Evolutionary conservation across 2,888 invertebrate species (phyloP), one percentile per base, ranked within the genome.

Genomic region (Leucophenga montana): DNA sequence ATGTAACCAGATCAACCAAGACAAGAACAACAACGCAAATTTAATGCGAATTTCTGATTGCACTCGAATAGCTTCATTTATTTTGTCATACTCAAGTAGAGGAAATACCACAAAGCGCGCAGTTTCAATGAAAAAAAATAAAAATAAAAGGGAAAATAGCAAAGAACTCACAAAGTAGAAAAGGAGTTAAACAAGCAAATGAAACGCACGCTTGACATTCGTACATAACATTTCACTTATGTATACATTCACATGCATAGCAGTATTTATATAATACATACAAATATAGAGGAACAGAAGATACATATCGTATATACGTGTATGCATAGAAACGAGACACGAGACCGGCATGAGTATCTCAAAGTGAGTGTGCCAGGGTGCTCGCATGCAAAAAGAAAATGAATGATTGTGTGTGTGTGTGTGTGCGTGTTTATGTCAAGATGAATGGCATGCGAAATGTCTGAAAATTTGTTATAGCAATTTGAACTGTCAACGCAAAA

Each of bases 141-240:
- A 65, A 53, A 5, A 16, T 13, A 66, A 70, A 48, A n/a, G n/a
- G n/a, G n/a, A 66, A 65, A 62, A 62, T 50, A 31, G 20, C 39
- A 44, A 22, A 16, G 66, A 66, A 73, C 73, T 65, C 57, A 66
- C 72, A 66, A 53, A 50, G 62, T 13, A n/a, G 11, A 44, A 27
- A 6, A 54, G 54, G 13, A 8, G 54, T 33, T 33, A 22, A 64
- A 71, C n/a, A 69, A 71, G 62, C 39, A 67, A 73, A 67, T 70
- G 68, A 77, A 83, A 78, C 13, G 76, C 73, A 84, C 77, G 76
- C 78, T 75, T 81, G 83, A 80, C 82, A 81, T 78, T 84, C 75
- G 82, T 84, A 81, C 81, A 81, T 80, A 81, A 84, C 82, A 82
- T 84, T 82, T 81, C 81, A 81, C 81, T 81, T 80, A 81, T 81